Evolutionary conservation across 35 echinoderm and acorn worm genomes (phyloP), one percentile per base, ranked within the genome.

Genomic region (Heliocidaris erythrogramma): DNA sequence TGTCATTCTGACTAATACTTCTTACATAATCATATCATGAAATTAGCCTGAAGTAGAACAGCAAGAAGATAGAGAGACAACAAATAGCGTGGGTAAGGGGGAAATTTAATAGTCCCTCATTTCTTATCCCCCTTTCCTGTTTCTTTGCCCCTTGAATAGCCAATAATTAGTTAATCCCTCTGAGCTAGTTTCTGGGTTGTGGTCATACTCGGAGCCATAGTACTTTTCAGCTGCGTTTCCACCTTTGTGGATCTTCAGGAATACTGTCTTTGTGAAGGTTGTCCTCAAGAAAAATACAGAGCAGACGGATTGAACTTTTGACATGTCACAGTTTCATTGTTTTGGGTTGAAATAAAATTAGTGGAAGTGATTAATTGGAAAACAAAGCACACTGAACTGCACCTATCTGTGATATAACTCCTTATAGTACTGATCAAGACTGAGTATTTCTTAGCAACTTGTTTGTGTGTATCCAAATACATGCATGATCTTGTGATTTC

Each of bases 1-100:
- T 89, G 87, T 47, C 87, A 32, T 32, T 89, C 87, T 89, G 87
- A 89, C 87, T 89, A 89, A 89, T 89, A 48, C 87, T 89, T 89
- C 31, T 89, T 89, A 89, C 87, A 89, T 89, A 89, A 89, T 89
- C 30, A 89, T 89, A 89, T 11, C 47, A 47, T 0, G 16, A 48
- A 47, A 8, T 17, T 13, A 16, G 31, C 21, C 65, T n/a, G 0
- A n/a, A 27, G 65, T 78, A 30, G 87, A 89, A 30, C 47, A 42
- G 32, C 87, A 27, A 7, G 87, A 89, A 48, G 87, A 5, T 78
- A 78, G 27, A 78, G 35, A 78, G 65, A 78, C 21, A 78, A 78
- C 65, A 48, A 48, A 89, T 89, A 47, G 31, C 31, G 18, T 32
- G 30, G 87, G 87, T 13, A 89, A 47, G 11, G 87, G 12, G 87